A percentile compares a stretch with the other conserved stretches of the same genome.
Evolutionary conservation across 2,888 invertebrate genomes (phyloP).

Genomic region (Orthonychiurus folsomi): DNA sequence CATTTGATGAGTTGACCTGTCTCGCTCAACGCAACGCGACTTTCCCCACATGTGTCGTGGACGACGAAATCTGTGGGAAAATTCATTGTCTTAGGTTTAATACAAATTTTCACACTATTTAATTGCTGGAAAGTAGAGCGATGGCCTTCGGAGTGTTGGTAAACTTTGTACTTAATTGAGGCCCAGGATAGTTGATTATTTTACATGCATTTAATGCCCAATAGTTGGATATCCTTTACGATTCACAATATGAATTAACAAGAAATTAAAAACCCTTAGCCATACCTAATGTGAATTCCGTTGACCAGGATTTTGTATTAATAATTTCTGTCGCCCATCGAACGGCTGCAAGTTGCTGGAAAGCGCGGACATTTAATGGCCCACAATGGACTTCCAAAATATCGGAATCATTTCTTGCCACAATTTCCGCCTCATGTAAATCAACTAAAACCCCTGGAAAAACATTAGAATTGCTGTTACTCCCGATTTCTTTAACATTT

Average conservation of each 20-base stretch:
- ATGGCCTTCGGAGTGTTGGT: too few relatives aligned
- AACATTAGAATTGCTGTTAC: too few relatives aligned
- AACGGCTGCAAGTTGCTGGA: constrained; percentile 42
- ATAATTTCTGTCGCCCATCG: constrained; percentile 42
- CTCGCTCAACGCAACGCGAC: constrained; percentile 38
- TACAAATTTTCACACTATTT: not conserved
- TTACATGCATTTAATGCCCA: too few relatives aligned
- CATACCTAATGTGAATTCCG: constrained; percentile 41
- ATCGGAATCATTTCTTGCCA: constrained; percentile 18
- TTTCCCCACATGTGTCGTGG: constrained; percentile 41
- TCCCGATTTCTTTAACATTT: too few relatives aligned
- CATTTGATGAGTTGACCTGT: constrained; percentile 38
- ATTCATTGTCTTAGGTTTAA: not conserved
- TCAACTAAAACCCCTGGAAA: constrained; percentile 39
- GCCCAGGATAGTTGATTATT: too few relatives aligned
- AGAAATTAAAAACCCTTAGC: not conserved
- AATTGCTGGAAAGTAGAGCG: too few relatives aligned
- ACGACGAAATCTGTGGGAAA: constrained; percentile 37
- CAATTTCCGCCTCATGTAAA: constrained; percentile 35
- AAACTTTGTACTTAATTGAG: too few relatives aligned
- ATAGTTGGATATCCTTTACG: too few relatives aligned
- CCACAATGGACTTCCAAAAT: constrained; percentile 29
- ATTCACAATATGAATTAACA: too few relatives aligned
- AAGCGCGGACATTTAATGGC: constrained; percentile 39
- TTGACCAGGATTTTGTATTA: constrained; percentile 42